A percentile compares a stretch with the other conserved stretches of the same genome.
phyloP scores from a whole-genome alignment of 2,113 vertebrate genomes.

The Dolichallabes microphthalmus region DNA sequence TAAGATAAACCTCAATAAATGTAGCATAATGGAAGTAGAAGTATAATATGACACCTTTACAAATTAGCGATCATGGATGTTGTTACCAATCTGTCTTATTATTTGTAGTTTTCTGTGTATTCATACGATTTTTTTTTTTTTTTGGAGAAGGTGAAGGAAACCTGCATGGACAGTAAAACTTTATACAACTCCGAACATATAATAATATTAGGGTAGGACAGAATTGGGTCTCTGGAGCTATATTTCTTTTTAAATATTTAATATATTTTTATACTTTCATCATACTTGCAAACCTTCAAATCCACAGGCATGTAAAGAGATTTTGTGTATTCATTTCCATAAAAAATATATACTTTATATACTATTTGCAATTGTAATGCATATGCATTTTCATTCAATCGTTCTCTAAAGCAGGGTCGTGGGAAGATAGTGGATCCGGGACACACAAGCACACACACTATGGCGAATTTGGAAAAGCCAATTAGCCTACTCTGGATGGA shows the following conservation, averaged over 20 bases:
- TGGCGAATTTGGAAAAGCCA: too few relatives aligned
- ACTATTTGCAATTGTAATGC: too few relatives aligned
- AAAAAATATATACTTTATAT: not conserved
- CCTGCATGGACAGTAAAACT: not conserved
- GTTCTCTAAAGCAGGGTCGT: too few relatives aligned
- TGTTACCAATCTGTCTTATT: not conserved
- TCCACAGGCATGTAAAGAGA: not conserved
- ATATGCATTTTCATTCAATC: not conserved
- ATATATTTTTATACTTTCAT: not conserved
- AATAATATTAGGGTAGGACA: not conserved
- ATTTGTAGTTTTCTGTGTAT: not conserved
- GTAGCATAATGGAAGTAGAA: too few relatives aligned
- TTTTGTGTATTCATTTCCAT: not conserved
- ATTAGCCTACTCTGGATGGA: too few relatives aligned
- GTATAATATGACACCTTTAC: too few relatives aligned
- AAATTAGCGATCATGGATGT: not conserved
- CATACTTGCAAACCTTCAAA: not conserved
- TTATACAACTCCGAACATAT: not conserved
- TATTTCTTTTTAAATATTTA: not conserved
- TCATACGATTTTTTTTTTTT: not conserved
- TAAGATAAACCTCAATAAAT: too few relatives aligned
- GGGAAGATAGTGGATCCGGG: too few relatives aligned
- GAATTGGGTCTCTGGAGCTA: not conserved
- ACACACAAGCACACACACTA: too few relatives aligned
- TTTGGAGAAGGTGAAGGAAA: not conserved